Base-by-base conservation (phyloP, 2,113 vertebrate genomes). In the Rhinolophus sinicus region DNA sequence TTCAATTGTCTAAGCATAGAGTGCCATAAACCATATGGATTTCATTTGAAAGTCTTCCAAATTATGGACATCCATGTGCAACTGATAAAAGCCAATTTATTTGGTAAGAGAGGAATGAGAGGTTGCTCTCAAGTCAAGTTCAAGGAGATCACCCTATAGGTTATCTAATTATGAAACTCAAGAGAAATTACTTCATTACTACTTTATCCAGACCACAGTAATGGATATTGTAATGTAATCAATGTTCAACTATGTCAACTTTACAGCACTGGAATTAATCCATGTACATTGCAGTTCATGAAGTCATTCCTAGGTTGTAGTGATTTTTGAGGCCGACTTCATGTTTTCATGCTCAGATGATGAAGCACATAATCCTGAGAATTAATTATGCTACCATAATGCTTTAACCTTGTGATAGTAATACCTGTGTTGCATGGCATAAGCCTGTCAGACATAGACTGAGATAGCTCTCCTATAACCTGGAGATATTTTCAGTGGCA, bases 151-250 rank as follows among this genome's bases (percentile, higher is more conserved):
- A 96, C 98, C 98, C 98, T 98, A 97, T 98, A 97, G 98, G 98
- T 98, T 99, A 98, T 98, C 97, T 98, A 98, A 99, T 98, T 98
- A 98, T 98, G 99, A 98, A 99, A 98, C 99, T 98, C 98, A 38
- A 96, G 98, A 99, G 99, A 99, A 99, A 99, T 99, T 98, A 99
- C 99, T 99, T 99, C 99, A 99, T 99, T 98, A 98, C 93, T 98
- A 98, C 96, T 98, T 21, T 97, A 97, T 99, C 98, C 99, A 98
- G 98, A 98, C 98, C 93, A 77, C 98, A 97, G 96, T 98, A 98
- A 98, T 97, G 98, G 98, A 97, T 98, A 97, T 95, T 98, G 94
- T 97, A 98, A 98, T 98, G 97, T 96, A 98, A 98, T 97, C 97
- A 98, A 96, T 97, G 93, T 97, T 98, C 97, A 90, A 97, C 98